Conservation (phyloP, 2,113 vertebrate species). For the Antigone vipio region DNA sequence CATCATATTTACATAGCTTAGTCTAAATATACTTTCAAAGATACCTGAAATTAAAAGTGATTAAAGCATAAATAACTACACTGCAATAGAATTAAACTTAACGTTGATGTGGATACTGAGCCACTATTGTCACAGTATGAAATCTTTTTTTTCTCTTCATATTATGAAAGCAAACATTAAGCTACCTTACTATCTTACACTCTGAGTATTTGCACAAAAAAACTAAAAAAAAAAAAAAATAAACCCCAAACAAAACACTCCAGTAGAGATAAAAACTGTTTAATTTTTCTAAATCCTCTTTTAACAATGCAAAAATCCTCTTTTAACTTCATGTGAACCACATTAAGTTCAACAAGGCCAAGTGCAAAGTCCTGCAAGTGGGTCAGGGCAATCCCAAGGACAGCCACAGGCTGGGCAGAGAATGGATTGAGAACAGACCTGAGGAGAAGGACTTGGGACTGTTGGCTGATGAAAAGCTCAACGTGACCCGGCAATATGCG, state of each 20-base stretch:
- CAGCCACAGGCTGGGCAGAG: no score
- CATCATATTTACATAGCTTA: background rate
- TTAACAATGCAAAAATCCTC: background rate
- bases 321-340: no score
- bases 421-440: no score
- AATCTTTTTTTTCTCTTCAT: background rate
- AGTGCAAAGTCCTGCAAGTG: no score
- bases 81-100: background rate
- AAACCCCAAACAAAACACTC: background rate
- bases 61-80: background rate
- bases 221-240: background rate
- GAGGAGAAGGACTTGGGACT: no score
- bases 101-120: background rate
- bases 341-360: no score
- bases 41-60: background rate
- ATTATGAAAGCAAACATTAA: background rate
- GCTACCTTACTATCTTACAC: background rate
- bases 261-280: background rate
- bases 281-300: background rate
- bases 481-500: no score
- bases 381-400: no score
- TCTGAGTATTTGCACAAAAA: background rate
- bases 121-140: background rate
- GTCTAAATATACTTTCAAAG: background rate
- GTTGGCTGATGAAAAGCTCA: no score